Evolutionary conservation across 2,113 vertebrate species (phyloP), one percentile per base, ranked within the genome.

Genomic region (Chinchilla lanigera): DNA sequence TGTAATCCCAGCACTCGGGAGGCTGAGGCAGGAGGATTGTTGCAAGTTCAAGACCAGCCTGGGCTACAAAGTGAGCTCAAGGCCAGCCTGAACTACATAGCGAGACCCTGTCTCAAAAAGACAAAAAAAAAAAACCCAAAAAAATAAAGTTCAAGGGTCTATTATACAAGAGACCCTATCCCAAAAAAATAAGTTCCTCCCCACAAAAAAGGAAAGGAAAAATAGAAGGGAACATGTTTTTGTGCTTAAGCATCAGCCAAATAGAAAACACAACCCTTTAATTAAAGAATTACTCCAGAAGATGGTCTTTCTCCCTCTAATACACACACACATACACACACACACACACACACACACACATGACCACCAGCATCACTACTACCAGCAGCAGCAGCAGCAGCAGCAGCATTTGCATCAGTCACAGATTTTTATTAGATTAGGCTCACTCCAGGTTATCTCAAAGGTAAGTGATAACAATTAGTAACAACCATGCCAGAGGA

Each of bases 391-490:
- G 2, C 20, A 63, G 26, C 28, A 65, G 61, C 61, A 65, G 28
- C 61, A 65, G 61, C 28, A 9, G 2, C 28, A 54, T 54, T 30
- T n/a, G 19, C 41, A 83, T 22, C 12, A 78, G 63, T 41, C n/a
- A 82, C 30, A 81, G 61, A 89, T 92, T 87, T 98, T 97, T 97
- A 98, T 98, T 98, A 92, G 50, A 69, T 44, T 30, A 38, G 86
- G 22, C 54, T 80, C 41, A 67, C 24, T 35, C 63, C 52, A 28
- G 19, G 54, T 65, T 96, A 80, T 82, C 52, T 86, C 75, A 80
- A 35, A 96, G 26, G 61, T 92, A 87, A 61, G 50, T 81, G 80
- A 50, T 90, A 58, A 88, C 12, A 92, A 61, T 41, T 65, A 63
- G 61, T 41, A 96, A 86, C n/a, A 83, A 33, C 28, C 60, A 26